Evolutionary conservation across 2,888 invertebrate genomes (phyloP).

Genomic region (Cotesia congregata): DNA sequence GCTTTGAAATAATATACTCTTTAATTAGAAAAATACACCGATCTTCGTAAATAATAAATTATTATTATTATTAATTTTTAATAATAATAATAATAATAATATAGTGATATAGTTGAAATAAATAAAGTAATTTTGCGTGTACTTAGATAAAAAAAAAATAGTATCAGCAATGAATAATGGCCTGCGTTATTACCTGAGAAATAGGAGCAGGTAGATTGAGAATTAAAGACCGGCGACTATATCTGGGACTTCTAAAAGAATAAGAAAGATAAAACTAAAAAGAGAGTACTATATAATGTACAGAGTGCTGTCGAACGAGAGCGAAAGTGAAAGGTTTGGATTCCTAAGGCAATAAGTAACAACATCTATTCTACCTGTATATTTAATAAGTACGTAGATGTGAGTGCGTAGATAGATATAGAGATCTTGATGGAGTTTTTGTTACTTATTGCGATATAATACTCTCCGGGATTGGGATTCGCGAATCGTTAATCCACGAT

Average conservation of each 20-base stretch:
- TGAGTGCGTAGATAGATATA: constrained; percentile 30
- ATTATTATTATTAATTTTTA: too few species aligned
- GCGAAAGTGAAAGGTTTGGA: constrained; percentile 64
- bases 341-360: constrained; percentile 50
- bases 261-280: constrained; percentile 33
- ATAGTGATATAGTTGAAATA: too few species aligned
- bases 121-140: too few species aligned
- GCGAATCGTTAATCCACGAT: constrained; percentile 10
- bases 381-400: neutral
- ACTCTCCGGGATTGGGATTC: neutral
- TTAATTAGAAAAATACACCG: too few species aligned
- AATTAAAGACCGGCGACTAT: neutral
- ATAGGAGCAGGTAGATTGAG: neutral
- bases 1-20: too few species aligned
- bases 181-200: neutral
- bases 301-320: constrained; percentile 54
- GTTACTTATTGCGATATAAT: constrained; percentile 30
- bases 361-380: neutral
- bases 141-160: too few species aligned
- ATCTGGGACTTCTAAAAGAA: constrained; percentile 11
- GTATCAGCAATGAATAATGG: neutral
- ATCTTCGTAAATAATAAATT: too few species aligned
- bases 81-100: too few species aligned
- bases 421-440: neutral
- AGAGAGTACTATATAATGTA: constrained; percentile 29